These are phyloP conservation scores for Agonopterix arenella DNA, from an alignment of 2,888 invertebrate genomes.

Conservation along the genomic window DNA sequence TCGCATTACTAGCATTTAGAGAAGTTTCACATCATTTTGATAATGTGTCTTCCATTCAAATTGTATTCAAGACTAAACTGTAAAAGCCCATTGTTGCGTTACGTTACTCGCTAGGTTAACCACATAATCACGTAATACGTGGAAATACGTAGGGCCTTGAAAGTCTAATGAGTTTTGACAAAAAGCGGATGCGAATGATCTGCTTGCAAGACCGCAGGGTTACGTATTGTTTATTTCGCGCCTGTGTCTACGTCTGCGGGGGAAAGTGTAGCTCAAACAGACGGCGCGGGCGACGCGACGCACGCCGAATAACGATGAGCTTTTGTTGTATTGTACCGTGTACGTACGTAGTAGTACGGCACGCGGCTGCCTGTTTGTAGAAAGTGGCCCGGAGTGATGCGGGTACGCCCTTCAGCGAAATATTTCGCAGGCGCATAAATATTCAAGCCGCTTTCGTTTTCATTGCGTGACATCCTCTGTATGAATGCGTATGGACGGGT, in stretches of 20 bases:
- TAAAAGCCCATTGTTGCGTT: slow-evolving; percentile 11
- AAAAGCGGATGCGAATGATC: slow-evolving; percentile 48
- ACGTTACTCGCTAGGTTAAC: slow-evolving; percentile 28
- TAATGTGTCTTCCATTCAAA: neutral
- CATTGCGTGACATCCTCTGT: slow-evolving; percentile 55
- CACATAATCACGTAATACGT: slow-evolving; percentile 21
- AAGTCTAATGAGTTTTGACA: slow-evolving; percentile 22
- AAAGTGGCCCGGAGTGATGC: slow-evolving; percentile 63
- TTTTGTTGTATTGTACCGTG: slow-evolving; percentile 39
- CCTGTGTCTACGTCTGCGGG: slow-evolving; percentile 25
- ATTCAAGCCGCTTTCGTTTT: slow-evolving; percentile 69
- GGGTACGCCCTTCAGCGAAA: slow-evolving; percentile 72
- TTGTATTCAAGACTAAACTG: slow-evolving; percentile 4
- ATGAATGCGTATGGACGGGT: slow-evolving; percentile 28
- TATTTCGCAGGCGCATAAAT: slow-evolving; percentile 70
- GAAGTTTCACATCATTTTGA: too few relatives aligned
- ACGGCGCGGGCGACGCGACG: slow-evolving; percentile 26
- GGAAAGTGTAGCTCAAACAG: slow-evolving; percentile 61
- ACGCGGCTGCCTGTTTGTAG: slow-evolving; percentile 52
- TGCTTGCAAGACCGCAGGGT: slow-evolving; percentile 41
- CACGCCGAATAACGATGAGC: slow-evolving; percentile 68
- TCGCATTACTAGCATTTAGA: too few relatives aligned
- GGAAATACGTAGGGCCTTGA: slow-evolving; percentile 40
- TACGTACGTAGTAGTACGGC: neutral
- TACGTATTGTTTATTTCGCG: slow-evolving; percentile 44